Base-by-base conservation (phyloP, 2,888 invertebrate genomes). In the Selenia dentaria region DNA sequence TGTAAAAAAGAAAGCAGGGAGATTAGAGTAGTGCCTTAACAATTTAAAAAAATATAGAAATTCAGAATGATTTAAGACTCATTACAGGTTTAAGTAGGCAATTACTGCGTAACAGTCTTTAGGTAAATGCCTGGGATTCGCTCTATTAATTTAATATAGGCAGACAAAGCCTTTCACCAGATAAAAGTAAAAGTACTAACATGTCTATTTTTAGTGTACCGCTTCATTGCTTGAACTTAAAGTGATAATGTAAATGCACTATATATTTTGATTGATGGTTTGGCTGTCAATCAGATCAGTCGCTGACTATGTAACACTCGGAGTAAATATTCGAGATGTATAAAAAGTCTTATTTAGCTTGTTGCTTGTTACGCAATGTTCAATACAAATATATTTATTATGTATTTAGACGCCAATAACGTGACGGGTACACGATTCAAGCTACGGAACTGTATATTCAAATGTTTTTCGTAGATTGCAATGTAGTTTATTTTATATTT, bases 111-210 rank as follows among this genome's bases (percentile, higher is more conserved):
- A 29, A n/a, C 10, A 10, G 38, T 31, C 37, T 48, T 48, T 37
- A 28, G 37, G 41, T 48, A 47, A 41, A 47, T 28, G 36, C 27
- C 33, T 48, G 47, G 20, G 59, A 58, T 45, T 52, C 62, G 63
- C 68, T 58, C 67, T 57, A 57, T 48, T 33, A 35, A 37, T 43
- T 54, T 49, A 62, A 51, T 52, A 44, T 37, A 33, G 36, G 34
- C 33, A 44, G 28, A 22, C 24, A 26, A 36, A 13, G n/a, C 22
- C 40, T 46, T 40, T 40, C 39, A 46, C 40, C 10, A 18, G 28
- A n/a, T 24, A 16, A 38, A 45, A 45, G 44, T 38, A 38, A 38
- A 28, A 45, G 44, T 37, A 39, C 38, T 38, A 38, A 16, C 12
- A 29, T 9, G 29, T 45, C 34, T 45, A 25, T 29, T 38, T 35